phyloP scores from a whole-genome alignment of 2,797 vertebrate genomes.

The Etheostoma nigrum region DNA sequence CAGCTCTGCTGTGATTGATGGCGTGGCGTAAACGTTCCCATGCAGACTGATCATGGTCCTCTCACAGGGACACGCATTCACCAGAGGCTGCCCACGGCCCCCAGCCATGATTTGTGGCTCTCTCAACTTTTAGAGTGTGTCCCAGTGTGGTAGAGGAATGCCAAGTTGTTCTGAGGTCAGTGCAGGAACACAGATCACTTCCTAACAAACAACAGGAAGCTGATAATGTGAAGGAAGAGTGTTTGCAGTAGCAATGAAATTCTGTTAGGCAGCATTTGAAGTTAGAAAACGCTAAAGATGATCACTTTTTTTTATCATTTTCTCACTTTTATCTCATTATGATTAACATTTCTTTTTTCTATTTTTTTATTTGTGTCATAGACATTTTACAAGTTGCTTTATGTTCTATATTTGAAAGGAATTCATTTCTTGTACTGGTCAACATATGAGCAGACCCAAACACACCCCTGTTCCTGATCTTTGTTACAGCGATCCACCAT shows the following conservation, averaged over 20 bases:
- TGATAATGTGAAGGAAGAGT: background rate
- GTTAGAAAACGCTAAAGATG: background rate
- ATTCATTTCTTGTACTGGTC: too few relatives aligned
- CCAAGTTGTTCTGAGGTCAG: slow-evolving; percentile 24
- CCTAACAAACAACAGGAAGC: slow-evolving; percentile 19
- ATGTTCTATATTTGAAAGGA: too few relatives aligned
- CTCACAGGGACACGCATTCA: background rate
- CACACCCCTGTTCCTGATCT: too few relatives aligned
- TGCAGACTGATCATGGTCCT: slow-evolving; percentile 12
- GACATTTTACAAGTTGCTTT: too few relatives aligned
- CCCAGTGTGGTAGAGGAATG: slow-evolving; percentile 43
- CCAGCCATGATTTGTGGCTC: slow-evolving; percentile 25
- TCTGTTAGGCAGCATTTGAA: background rate
- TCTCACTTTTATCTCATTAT: too few relatives aligned
- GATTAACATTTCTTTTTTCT: too few relatives aligned
- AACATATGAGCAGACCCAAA: too few relatives aligned
- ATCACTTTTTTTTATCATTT: too few relatives aligned
- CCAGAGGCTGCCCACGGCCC: background rate
- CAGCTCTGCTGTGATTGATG: slow-evolving; percentile 7
- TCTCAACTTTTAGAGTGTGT: slow-evolving; percentile 34
- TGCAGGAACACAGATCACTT: slow-evolving; percentile 11
- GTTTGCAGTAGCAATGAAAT: background rate
- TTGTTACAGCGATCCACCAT: too few relatives aligned
- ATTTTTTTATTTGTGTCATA: too few relatives aligned
- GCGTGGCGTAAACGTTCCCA: background rate